phyloP scores from a whole-genome alignment of 2,797 vertebrate genomes.

The Rhinophrynus dorsalis region DNA sequence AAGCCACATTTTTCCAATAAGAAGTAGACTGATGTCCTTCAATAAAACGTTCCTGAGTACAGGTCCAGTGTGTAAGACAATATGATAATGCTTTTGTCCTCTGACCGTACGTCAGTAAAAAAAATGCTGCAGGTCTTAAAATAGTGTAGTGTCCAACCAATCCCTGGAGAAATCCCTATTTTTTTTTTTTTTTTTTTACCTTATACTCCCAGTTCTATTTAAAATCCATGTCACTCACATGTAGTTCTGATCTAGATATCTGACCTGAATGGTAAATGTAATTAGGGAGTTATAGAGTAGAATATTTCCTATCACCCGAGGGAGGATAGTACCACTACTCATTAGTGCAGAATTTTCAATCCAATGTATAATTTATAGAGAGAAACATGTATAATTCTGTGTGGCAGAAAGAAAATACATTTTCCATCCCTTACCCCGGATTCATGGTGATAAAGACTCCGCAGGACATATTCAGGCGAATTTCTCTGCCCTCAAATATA shows the following conservation, averaged over 20 bases:
- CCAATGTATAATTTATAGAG: slow-evolving; percentile 37
- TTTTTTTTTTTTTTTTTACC: neutral
- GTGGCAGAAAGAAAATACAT: neutral
- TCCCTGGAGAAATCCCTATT: neutral
- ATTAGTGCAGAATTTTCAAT: slow-evolving; percentile 3
- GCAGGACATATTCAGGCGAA: slow-evolving; percentile 63
- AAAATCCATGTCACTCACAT: neutral
- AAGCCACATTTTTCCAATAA: too few relatives aligned
- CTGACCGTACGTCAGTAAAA: neutral
- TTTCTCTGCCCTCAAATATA: slow-evolving; percentile 61
- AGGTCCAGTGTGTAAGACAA: neutral
- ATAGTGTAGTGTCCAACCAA: neutral
- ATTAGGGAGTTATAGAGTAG: neutral
- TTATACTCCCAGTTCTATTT: neutral
- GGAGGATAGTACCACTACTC: neutral
- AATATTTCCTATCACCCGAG: neutral
- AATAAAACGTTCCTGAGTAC: neutral
- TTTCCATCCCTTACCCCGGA: slow-evolving; percentile 57
- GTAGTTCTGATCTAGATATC: slow-evolving; percentile 5
- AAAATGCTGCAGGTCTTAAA: neutral
- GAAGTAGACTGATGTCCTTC: too few relatives aligned
- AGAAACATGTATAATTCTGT: slow-evolving; percentile 5
- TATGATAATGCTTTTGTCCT: neutral
- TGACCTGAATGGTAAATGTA: neutral
- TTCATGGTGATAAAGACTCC: slow-evolving; percentile 67